phyloP scores from a whole-genome alignment of 2,888 invertebrate species.

The Pyrocoelia pectoralis region DNA sequence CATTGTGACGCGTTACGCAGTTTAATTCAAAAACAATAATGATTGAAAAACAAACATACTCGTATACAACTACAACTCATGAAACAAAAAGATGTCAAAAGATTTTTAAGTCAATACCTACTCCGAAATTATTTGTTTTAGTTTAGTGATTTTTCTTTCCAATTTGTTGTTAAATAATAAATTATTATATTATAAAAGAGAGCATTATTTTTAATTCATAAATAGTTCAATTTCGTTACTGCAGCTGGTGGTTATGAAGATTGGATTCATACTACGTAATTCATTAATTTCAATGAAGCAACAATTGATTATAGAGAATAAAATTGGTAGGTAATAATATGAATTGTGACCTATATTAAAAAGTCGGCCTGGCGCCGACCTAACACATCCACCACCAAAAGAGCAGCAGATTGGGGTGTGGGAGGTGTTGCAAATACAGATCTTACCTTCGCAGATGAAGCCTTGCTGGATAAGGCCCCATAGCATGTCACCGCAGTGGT shows the following conservation, averaged over 20 bases:
- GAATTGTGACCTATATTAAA: constrained; percentile 33
- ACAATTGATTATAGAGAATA: not conserved
- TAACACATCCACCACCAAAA: constrained; percentile 13
- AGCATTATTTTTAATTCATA: not conserved
- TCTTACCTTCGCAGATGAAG: constrained; percentile 98
- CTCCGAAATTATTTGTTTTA: too few species aligned
- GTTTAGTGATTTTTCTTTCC: not conserved
- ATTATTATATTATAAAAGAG: not conserved
- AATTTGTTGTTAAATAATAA: not conserved
- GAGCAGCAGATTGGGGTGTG: constrained; percentile 26
- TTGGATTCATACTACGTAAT: not conserved
- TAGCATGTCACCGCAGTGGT: constrained; percentile 99
- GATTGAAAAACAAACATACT: not conserved
- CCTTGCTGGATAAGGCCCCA: constrained; percentile 99
- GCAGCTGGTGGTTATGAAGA: not conserved
- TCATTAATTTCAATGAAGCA: not conserved
- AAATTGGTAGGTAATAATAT: not conserved
- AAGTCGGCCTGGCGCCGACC: constrained; percentile 28
- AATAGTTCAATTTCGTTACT: not conserved
- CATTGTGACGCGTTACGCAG: constrained; percentile 8
- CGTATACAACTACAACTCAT: not conserved
- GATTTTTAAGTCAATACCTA: too few species aligned
- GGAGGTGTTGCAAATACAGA: constrained; percentile 3
- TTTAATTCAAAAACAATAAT: not conserved
- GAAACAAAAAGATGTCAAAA: not conserved